A percentile compares a stretch with the other conserved stretches of the same genome.
phyloP scores from a whole-genome alignment of 2,797 vertebrate genomes.

The Onychomys arenicola region DNA sequence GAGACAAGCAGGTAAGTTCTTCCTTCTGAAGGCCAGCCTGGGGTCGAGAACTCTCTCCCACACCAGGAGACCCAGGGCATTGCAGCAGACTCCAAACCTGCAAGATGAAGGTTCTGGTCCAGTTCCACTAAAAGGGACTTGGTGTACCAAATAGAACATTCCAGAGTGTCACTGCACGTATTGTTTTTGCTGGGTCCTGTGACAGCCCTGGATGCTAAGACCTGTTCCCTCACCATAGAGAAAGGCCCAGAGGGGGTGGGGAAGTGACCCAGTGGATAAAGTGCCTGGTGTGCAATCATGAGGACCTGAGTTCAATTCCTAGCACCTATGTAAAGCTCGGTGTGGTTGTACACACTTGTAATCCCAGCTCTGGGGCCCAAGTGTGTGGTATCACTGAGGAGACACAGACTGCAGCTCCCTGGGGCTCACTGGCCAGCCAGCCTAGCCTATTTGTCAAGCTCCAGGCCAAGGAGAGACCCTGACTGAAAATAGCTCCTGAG shows the following conservation, averaged over 20 bases:
- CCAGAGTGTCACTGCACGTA: accelerated
- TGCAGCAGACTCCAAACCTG: neutral
- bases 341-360: neutral
- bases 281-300: too few relatives aligned
- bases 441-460: neutral
- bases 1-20: neutral
- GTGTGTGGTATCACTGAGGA: neutral
- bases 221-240: neutral
- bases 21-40: neutral
- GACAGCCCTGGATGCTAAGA: too few relatives aligned
- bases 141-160: neutral
- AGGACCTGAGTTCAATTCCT: neutral
- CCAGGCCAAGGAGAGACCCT: neutral
- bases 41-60: neutral
- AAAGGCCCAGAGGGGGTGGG: neutral
- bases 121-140: neutral
- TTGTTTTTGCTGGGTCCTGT: neutral
- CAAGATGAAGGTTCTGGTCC: neutral
- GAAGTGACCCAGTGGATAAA: neutral
- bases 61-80: too few relatives aligned
- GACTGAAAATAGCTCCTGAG: neutral
- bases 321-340: neutral
- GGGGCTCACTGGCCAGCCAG: neutral
- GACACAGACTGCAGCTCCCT: neutral
- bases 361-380: neutral